phyloP scores from a whole-genome alignment of 2,113 vertebrate species.

The Tylochromis polylepis region DNA sequence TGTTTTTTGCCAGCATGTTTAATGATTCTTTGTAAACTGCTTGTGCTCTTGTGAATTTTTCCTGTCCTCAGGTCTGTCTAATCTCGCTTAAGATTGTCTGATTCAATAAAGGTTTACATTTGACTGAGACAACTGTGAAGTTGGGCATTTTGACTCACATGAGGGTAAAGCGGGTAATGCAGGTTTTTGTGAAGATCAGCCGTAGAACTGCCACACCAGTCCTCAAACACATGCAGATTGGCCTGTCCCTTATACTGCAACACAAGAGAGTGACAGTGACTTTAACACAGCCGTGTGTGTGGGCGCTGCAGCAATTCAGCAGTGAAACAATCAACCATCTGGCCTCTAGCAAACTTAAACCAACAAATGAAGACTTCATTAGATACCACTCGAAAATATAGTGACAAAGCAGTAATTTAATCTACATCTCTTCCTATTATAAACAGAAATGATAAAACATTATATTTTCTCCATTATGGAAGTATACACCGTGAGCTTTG shows the following conservation, averaged over 20 bases:
- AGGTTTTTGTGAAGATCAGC: constrained; percentile 82
- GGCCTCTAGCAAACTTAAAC: neutral
- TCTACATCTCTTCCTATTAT: neutral
- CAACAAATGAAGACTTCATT: neutral
- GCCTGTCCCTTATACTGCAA: constrained; percentile 82
- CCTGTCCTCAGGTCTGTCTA: neutral
- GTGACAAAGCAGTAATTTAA: neutral
- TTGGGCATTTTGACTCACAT: constrained; percentile 75
- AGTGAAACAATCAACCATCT: neutral
- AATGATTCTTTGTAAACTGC: neutral
- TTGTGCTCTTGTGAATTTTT: neutral
- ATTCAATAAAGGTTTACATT: neutral
- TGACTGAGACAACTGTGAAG: neutral
- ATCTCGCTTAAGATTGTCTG: neutral
- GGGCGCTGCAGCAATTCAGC: neutral
- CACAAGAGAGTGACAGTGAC: neutral
- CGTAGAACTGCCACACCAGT: constrained; percentile 88
- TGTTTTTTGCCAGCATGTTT: accelerated
- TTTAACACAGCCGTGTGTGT: neutral
- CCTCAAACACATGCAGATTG: constrained; percentile 93
- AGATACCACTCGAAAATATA: neutral
- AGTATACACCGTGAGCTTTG: neutral
- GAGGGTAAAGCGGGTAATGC: constrained; percentile 89
- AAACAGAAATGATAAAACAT: neutral
- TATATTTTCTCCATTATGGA: neutral